A percentile compares a stretch with the other conserved stretches of the same genome.
Evolutionary conservation across 2,888 invertebrate species (phyloP).

Genomic region (Drosophila affinis): DNA sequence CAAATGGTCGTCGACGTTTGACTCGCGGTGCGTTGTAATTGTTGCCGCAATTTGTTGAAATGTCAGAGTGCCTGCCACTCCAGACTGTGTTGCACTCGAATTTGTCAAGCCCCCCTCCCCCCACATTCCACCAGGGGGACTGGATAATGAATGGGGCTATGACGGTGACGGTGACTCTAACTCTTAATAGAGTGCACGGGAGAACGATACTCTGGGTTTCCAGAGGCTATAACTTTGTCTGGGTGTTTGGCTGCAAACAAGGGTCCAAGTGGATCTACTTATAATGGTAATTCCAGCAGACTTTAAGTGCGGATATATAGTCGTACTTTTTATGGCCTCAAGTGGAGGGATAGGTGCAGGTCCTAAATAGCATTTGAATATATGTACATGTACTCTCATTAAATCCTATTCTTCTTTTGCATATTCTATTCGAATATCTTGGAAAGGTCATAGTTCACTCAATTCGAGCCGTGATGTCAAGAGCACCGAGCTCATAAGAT

Average conservation of each 20-base stretch:
- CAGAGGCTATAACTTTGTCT: not conserved
- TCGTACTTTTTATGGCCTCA: not conserved
- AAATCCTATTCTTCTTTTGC: not conserved
- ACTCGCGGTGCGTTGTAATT: conserved; percentile 66
- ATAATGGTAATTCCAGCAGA: not conserved
- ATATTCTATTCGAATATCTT: not conserved
- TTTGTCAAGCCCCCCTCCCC: conserved; percentile 34
- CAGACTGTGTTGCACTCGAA: conserved; percentile 49
- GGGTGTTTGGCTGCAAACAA: not conserved
- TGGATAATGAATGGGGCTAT: conserved; percentile 31
- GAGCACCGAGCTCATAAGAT: not conserved
- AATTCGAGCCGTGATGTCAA: not conserved
- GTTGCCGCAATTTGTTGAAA: conserved; percentile 69
- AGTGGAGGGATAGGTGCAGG: not conserved
- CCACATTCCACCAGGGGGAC: not conserved
- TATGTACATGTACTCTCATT: not conserved
- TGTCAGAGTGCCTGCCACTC: conserved; percentile 48
- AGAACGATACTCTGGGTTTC: not conserved
- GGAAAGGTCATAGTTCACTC: not conserved
- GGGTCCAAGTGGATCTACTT: not conserved
- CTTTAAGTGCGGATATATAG: not conserved
- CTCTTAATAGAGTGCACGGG: not conserved
- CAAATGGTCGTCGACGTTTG: conserved; percentile 25
- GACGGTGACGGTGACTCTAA: conserved; percentile 4
- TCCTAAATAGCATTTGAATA: no score